A percentile compares a stretch with the other conserved stretches of the same genome.
phyloP scores from a whole-genome alignment of 2,113 vertebrate genomes.

The Telmatochromis sp. region DNA sequence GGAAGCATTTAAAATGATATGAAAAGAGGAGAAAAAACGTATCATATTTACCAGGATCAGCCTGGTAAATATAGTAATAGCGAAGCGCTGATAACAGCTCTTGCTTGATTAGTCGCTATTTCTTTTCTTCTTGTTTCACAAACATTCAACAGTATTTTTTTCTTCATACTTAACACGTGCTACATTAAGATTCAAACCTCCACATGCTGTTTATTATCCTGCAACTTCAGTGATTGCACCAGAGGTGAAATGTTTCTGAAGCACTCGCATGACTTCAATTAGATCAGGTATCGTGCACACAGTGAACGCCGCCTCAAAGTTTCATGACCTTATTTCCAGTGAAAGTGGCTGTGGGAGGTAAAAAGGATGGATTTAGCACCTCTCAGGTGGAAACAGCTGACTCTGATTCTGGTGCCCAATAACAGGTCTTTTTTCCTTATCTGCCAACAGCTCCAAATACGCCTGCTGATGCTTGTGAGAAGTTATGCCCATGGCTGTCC shows the following conservation, averaged over 20 bases:
- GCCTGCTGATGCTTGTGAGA: constrained; percentile 11
- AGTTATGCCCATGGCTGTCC: neutral
- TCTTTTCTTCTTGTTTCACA: neutral
- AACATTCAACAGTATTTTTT: neutral
- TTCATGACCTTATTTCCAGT: constrained; percentile 38
- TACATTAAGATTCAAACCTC: neutral
- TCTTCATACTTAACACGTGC: neutral
- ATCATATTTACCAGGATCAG: neutral
- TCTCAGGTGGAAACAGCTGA: constrained; percentile 51
- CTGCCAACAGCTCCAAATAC: constrained; percentile 9
- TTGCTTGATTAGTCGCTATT: neutral
- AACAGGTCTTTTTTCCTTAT: constrained; percentile 21
- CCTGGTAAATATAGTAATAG: neutral
- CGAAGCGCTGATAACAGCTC: neutral
- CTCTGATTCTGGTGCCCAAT: constrained; percentile 13
- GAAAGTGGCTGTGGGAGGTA: constrained; percentile 19
- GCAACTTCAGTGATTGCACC: neutral
- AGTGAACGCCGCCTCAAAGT: neutral
- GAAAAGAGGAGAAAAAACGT: neutral
- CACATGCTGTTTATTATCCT: neutral
- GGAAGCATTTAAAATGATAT: neutral
- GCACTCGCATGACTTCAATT: constrained; percentile 8
- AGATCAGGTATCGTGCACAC: constrained; percentile 19
- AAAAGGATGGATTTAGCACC: constrained; percentile 39
- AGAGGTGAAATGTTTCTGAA: neutral